Evolutionary conservation across 2,797 vertebrate species (phyloP), one percentile per base, ranked within the genome.

Genomic region (Toxotes lorentzi): DNA sequence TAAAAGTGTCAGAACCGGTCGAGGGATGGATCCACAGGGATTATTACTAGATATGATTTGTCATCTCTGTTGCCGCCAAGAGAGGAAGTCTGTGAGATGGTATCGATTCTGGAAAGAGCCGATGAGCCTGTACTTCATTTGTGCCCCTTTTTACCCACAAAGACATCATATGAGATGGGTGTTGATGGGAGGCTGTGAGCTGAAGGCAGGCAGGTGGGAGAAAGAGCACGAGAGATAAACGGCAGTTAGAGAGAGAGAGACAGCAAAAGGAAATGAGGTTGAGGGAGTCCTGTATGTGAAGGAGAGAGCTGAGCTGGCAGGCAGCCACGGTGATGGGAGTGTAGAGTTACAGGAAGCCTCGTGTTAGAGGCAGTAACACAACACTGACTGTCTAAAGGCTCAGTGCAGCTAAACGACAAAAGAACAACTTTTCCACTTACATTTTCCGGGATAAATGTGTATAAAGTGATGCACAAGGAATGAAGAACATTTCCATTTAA

Each of bases 261-360:
- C 16, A 65, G 69, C 19, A n/a, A 32, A n/a, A 24, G 45, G 43
- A 48, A 21, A 68, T 71, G 45, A 35, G 43, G 40, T 71, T 41
- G 76, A 67, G 17, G 27, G 63, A 62, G 61, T 65, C 21, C 11
- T 41, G 61, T 62, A 35, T 54, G 83, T 67, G 79, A 76, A 63
- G 76, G 74, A 86, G 70, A 79, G 70, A 63, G 53, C 61, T 35
- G 27, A 7, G 62, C 66, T 83, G 84, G 88, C 82, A 30, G 41
- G 13, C 65, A 4, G 71, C 84, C 84, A 77, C 23, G 59, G 35
- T 35, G 74, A 83, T 51, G 72, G 45, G 27, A 73, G 81, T 45
- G 66, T 79, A 76, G 87, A 78, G 81, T 86, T 88, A 87, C 85
- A 81, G 76, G 71, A 83, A 87, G 83, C 14, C 19, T 38, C 2